Evolutionary conservation across 2,797 vertebrate species (phyloP), one percentile per base, ranked within the genome.

Genomic region (Myoxocephalus aenaeus): DNA sequence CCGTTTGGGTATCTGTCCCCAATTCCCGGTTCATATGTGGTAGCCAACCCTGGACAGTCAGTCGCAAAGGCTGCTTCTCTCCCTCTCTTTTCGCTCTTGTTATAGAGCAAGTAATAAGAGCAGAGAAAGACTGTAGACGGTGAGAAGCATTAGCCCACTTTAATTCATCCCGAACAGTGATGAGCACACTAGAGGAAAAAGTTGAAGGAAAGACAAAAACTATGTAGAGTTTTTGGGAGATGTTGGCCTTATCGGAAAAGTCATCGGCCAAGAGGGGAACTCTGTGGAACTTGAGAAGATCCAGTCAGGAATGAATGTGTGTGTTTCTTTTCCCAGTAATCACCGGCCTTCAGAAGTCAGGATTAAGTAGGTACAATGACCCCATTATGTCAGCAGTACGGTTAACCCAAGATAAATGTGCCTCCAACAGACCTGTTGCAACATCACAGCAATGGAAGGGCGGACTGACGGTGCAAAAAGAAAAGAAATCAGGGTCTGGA

Each of bases 321-420:
- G 62, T 65, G 80, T 83, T 66, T 79, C 18, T 50, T n/a, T 58
- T 17, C 15, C 62, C 25, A 70, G 73, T 75, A 81, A 90, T 89
- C 82, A 78, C 62, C 72, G 38, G 51, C 70, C 72, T 82, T 84
- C 73, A 87, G 71, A 90, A 80, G 34, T 50, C 66, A 77, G 70
- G 72, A 89, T 89, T 87, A 80, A 80, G 34, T 81, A 89, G 77
- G 85, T 80, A 85, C 80, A 86, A 85, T 90, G 91, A 92, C 92
- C 92, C 81, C 88, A 91, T 94, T 92, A 89, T 90, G 91, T 92
- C 92, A 92, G 82, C 69, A 22, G 34, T 64, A 70, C 84, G 67
- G 74, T 76, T 74, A 86, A 85, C 79, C 80, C 70, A 14, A 86
- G 86, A 90, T 80, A 87, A 90, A 92, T 81, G 75, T 79, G 85